Base-by-base conservation (phyloP, 1,140 invertebrate species). In the Rhagoletis zephyria region DNA sequence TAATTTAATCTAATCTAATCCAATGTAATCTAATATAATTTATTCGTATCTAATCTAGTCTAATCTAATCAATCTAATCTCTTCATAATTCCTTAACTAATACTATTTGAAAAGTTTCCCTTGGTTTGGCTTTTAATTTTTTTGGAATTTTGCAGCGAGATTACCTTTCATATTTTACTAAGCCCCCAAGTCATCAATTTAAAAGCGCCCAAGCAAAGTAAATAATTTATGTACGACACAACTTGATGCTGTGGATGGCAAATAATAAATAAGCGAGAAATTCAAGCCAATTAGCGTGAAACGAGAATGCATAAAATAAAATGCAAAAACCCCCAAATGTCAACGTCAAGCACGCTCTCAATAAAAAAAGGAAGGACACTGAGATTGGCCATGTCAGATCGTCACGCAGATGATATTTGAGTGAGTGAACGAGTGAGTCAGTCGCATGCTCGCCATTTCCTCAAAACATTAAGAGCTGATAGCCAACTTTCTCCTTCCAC, bases 151-250 rank as follows among this genome's bases (percentile, higher is more conserved):
- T 16, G 67, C 67, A 16, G 0, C 42, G 45, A 74, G 67, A 48
- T 74, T 74, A 74, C 1, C 67, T 45, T 48, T 48, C 42, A 48
- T 74, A 74, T 45, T 48, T 74, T 42, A 48, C 67, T 48, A 45
- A 74, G 67, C 67, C 67, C 67, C 40, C 3, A 74, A 45, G 67
- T 74, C 42, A 74, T 74, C 40, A 74, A 74, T 48, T 45, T 40
- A 48, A 42, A 74, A 45, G 40, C 67, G 12, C 45, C 1, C 30
- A 10, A 48, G 12, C 67, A 48, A 45, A 45, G 5, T 14, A n/a
- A 74, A 74, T 45, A 45, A 74, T 74, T 74, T 74, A 42, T 7
- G 30, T 30, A 30, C 30, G 14, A 48, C 2, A 5, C 67, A 74
- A 74, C 45, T 74, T 74, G 45, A 45, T 16, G 16, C 67, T 40